Percentiles rank a stretch among this genome's conserved stretches.
Conservation (phyloP, 2,888 invertebrate species). For the Agrochola macilenta region DNA sequence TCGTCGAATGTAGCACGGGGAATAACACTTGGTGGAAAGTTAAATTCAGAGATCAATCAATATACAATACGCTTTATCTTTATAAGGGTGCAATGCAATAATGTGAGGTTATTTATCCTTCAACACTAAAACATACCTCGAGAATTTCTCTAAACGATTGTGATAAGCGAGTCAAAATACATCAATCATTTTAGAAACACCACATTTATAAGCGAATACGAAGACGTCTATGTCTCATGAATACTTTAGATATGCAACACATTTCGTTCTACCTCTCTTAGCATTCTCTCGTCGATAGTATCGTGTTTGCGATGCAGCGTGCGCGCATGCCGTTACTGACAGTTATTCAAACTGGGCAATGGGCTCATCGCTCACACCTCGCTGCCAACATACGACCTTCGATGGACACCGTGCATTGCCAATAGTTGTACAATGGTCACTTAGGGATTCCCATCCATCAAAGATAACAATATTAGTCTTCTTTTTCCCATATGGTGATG, state of each 20-base stretch:
- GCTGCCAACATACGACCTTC: slow-evolving; percentile 45
- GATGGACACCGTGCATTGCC: slow-evolving; percentile 1
- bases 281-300: slow-evolving; percentile 46
- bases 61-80: background rate
- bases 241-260: background rate
- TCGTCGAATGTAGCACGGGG: background rate
- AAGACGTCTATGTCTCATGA: background rate
- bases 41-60: background rate
- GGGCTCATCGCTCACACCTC: slow-evolving; percentile 43
- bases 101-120: background rate
- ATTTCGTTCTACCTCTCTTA: slow-evolving; percentile 12
- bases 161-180: background rate
- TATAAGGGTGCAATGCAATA: background rate
- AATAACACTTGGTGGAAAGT: slow-evolving; percentile 1
- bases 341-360: slow-evolving; percentile 73
- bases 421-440: slow-evolving; percentile 42
- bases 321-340: slow-evolving; percentile 71
- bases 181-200: background rate
- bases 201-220: background rate
- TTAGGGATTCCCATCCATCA: slow-evolving; percentile 44
- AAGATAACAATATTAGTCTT: background rate
- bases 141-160: background rate
- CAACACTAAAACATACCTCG: background rate
- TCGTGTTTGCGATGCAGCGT: slow-evolving; percentile 63
- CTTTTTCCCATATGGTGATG: slow-evolving; percentile 9